phyloP scores from a whole-genome alignment of 2,113 vertebrate species.

The Caracal caracal region DNA sequence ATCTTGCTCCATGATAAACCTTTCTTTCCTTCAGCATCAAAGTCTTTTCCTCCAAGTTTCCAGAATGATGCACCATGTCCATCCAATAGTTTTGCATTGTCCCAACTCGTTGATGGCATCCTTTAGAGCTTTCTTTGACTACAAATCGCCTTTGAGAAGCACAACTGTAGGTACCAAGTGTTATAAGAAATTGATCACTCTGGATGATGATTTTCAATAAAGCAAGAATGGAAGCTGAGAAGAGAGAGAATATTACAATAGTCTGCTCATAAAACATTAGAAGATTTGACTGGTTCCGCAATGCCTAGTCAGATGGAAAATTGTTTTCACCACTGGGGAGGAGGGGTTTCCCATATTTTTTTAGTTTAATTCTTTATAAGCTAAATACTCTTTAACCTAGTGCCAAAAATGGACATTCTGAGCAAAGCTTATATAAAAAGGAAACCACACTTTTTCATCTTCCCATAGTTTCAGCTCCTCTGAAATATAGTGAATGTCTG shows the following conservation, averaged over 20 bases:
- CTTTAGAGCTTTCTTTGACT: neutral
- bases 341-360: neutral
- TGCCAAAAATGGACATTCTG: slow-evolving; percentile 5
- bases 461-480: neutral
- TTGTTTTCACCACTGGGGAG: neutral
- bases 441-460: neutral
- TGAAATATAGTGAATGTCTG: neutral
- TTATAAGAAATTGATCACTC: neutral
- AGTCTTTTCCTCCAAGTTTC: neutral
- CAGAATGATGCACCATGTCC: neutral
- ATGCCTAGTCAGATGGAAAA: neutral
- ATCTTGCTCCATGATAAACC: neutral
- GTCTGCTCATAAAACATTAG: neutral
- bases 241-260: neutral
- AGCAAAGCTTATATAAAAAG: neutral
- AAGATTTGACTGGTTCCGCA: neutral
- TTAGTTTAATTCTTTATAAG: neutral
- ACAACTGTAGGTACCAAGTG: neutral
- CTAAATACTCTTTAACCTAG: neutral
- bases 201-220: slow-evolving; percentile 26
- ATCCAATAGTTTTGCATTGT: neutral
- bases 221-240: neutral
- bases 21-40: neutral
- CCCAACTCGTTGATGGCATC: neutral
- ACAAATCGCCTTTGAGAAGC: neutral